Evolutionary conservation across 1,140 invertebrate genomes (phyloP).

Genomic region (Psix sp.): DNA sequence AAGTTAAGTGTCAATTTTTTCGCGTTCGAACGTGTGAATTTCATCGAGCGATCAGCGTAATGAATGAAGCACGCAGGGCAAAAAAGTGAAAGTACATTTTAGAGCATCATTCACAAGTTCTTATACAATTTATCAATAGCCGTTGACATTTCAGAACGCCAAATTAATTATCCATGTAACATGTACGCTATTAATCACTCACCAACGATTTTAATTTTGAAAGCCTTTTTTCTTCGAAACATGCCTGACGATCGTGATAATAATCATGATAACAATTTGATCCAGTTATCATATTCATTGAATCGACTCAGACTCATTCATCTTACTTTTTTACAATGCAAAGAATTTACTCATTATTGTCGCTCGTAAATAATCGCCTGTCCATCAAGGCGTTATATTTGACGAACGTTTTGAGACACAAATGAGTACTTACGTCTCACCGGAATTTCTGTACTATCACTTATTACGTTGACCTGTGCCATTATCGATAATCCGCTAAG

Average conservation of each 20-base stretch:
- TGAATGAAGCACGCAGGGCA: slow-evolving; percentile 4
- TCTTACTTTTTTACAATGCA: slow-evolving; percentile 16
- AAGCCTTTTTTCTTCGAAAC: slow-evolving; percentile 4
- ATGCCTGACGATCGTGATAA: background rate
- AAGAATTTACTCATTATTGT: slow-evolving; percentile 21
- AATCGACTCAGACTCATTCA: slow-evolving; percentile 7
- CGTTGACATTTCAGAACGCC: slow-evolving; percentile 19
- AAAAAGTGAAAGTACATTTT: slow-evolving; percentile 22
- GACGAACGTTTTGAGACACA: slow-evolving; percentile 4
- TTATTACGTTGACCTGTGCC: slow-evolving; percentile 19
- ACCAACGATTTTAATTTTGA: slow-evolving; percentile 17
- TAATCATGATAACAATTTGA: slow-evolving; percentile 8
- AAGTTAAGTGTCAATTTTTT: slow-evolving; percentile 10
- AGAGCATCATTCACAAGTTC: slow-evolving; percentile 37
- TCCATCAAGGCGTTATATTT: slow-evolving; percentile 15
- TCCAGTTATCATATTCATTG: background rate
- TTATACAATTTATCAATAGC: slow-evolving; percentile 32
- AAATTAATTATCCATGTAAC: slow-evolving; percentile 39
- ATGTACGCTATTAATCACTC: slow-evolving; percentile 29
- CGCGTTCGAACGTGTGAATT: slow-evolving; percentile 3
- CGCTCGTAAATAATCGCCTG: slow-evolving; percentile 13
- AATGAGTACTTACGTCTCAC: slow-evolving; percentile 11
- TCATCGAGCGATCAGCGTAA: slow-evolving; percentile 11
- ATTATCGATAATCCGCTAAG: slow-evolving; percentile 12
- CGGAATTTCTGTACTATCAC: slow-evolving; percentile 22